Evolutionary conservation across 2,797 vertebrate genomes (phyloP).

Genomic region (Coilia nasus): DNA sequence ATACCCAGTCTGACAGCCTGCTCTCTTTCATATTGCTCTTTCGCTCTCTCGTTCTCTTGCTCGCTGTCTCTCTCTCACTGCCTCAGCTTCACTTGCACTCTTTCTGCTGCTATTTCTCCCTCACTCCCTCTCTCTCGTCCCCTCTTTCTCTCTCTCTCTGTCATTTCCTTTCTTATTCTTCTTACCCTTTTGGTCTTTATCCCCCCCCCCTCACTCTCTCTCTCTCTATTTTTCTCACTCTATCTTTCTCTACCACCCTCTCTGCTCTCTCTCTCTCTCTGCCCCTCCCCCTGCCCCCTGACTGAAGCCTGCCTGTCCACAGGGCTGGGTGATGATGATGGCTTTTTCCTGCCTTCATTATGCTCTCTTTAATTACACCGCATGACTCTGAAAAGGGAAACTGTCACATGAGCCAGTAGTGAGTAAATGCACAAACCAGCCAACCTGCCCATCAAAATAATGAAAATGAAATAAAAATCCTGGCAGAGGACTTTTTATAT

Average conservation of each 20-base stretch:
- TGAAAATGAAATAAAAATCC: neutral
- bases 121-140: neutral
- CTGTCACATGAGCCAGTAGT: neutral
- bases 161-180: no score
- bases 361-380: conserved; percentile 60
- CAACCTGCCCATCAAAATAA: neutral
- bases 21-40: conserved; percentile 5
- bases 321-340: neutral
- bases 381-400: conserved; percentile 9
- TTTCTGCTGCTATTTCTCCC: neutral
- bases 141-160: neutral
- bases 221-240: neutral
- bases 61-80: neutral
- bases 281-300: conserved; percentile 35
- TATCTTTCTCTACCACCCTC: neutral
- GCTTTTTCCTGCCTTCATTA: conserved; percentile 52
- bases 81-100: conserved; percentile 1
- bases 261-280: neutral
- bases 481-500: neutral
- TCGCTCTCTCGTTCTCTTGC: neutral
- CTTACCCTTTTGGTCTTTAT: neutral
- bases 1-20: neutral
- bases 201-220: neutral
- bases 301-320: conserved; percentile 19
- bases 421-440: neutral